Base-by-base conservation (phyloP, 2,888 invertebrate genomes). In the Cephonodes hylas region DNA sequence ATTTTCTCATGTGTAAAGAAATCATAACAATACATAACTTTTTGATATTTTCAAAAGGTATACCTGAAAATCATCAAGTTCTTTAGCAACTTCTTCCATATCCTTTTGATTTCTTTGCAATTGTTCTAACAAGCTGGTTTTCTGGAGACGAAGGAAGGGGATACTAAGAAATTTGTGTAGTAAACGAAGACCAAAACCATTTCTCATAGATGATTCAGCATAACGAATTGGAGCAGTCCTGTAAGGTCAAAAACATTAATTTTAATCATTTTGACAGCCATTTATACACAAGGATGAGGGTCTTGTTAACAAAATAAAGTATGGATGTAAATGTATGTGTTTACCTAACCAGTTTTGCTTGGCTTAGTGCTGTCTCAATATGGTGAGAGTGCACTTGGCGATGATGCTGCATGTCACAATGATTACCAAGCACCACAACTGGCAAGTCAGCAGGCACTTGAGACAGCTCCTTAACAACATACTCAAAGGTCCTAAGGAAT, bases 381-480 rank as follows among this genome's bases (percentile, higher is more conserved):
- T 93, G 93, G 67, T 93, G 91, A 0, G 86, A 75, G 60, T 93
- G 93, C n/a, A 98, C 96, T 64, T 96, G 96, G 60, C 98, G 93
- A 81, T 99, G 98, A 86, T 98, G 98, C n/a, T 97, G 95, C 98
- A 99, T 98, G 85, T 99, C 99, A 80, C 98, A 96, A 84, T 98
- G 98, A 91, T 99, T 99, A 1, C 98, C 98, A 57, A 99, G 93
- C 38, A 99, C 95, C 61, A 99, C 94, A 8, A 98, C 95, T 1
- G 98, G 97, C 80, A 96, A 93, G 76, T 96, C 96, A 23, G 91
- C 95, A 80, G 94, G 98, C 60, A 98, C 95, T 83, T 95, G 95
- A 0, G 95, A 94, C 69, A 99, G 85, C 88, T 99, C 99, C 71
- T 96, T 94, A 75, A 97, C 96, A 13, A 99, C 96, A 91, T 99